Evolutionary conservation across 2,797 vertebrate genomes (phyloP).

Genomic region (Ctenopoma kingsleyae): DNA sequence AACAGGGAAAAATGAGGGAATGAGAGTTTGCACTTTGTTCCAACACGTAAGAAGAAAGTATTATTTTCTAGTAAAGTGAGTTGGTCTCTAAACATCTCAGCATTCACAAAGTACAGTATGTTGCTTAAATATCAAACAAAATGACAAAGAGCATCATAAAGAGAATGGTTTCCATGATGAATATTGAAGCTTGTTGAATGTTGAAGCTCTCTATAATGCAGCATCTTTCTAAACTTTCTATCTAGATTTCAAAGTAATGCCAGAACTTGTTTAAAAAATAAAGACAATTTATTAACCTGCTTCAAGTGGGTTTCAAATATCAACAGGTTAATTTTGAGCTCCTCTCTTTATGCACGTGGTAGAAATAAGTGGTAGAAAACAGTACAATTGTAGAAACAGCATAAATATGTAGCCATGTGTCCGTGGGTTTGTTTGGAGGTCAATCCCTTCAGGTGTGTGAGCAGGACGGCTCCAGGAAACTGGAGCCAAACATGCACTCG

Average conservation of each 20-base stretch:
- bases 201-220: not conserved
- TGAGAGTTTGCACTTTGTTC: not conserved
- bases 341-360: constrained; percentile 11
- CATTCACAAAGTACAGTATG: not conserved
- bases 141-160: not conserved
- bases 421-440: constrained; percentile 72
- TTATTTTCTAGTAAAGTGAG: not conserved
- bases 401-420: constrained; percentile 56
- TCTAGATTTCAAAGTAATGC: not conserved
- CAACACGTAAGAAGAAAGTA: too few species aligned
- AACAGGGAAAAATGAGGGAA: not conserved
- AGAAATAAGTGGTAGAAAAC: constrained; percentile 22
- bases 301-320: not conserved
- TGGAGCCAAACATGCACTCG: constrained; percentile 13
- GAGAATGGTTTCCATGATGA: not conserved
- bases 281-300: not conserved
- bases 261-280: not conserved
- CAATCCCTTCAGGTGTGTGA: constrained; percentile 65
- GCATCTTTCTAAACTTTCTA: constrained; percentile 1
- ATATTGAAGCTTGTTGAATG: too few species aligned
- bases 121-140: not conserved
- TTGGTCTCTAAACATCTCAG: not conserved
- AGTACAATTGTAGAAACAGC: constrained; percentile 16
- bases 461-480: constrained; percentile 43
- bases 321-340: not conserved